Evolutionary conservation across 2,797 vertebrate species (phyloP).

Genomic region (Picus viridis): DNA sequence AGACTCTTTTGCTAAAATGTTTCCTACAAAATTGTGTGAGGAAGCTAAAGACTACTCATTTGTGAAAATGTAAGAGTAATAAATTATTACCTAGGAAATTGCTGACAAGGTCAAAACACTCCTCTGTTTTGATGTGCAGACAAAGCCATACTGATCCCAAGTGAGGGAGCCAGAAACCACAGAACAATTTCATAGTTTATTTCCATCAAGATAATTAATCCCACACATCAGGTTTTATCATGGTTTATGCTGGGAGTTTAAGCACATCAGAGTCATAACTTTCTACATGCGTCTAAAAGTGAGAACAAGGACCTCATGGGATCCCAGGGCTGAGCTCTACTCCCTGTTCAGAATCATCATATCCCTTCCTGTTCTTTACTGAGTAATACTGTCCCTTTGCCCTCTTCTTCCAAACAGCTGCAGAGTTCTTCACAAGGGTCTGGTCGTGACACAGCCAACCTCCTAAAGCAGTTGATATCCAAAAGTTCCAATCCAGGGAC

Average conservation of each 20-base stretch:
- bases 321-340: background rate
- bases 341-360: background rate
- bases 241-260: background rate
- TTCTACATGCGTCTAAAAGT: fast-evolving
- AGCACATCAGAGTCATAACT: background rate
- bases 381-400: fast-evolving
- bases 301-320: background rate
- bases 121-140: background rate
- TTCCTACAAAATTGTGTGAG: background rate
- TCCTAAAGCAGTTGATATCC: background rate
- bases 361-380: background rate
- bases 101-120: background rate
- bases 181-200: fast-evolving
- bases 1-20: background rate
- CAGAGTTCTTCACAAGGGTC: background rate
- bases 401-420: background rate
- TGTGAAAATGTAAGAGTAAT: background rate
- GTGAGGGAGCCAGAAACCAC: background rate
- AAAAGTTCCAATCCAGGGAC: background rate
- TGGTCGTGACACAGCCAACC: background rate
- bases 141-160: background rate
- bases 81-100: background rate
- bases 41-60: background rate
- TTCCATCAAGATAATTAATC: background rate
- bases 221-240: background rate